phyloP scores from a whole-genome alignment of 2,888 invertebrate species.

The Heteropelma amictum region DNA sequence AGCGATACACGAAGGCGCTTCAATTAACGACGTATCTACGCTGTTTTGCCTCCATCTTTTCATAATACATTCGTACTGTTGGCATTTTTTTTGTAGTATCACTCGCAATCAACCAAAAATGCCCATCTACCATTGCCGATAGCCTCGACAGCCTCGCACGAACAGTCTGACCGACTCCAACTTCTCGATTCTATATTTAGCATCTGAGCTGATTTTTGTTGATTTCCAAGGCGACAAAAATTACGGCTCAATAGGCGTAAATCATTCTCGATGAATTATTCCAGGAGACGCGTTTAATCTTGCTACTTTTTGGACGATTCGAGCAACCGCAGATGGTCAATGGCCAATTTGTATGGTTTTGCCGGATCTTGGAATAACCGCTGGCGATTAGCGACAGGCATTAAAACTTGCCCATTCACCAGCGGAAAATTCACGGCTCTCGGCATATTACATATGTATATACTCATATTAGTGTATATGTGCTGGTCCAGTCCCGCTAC shows the following conservation, averaged over 20 bases:
- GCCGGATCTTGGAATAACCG: slow-evolving; percentile 34
- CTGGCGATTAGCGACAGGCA: slow-evolving; percentile 42
- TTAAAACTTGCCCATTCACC: slow-evolving; percentile 28
- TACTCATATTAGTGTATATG: not conserved
- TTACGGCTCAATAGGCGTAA: not conserved
- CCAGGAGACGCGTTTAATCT: slow-evolving; percentile 24
- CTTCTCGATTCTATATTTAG: no score
- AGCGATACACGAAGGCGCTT: slow-evolving; percentile 47
- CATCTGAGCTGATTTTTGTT: no score
- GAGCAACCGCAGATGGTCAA: slow-evolving; percentile 2
- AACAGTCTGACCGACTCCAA: no score
- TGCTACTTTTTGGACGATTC: slow-evolving; percentile 39
- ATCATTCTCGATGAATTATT: slow-evolving; percentile 19
- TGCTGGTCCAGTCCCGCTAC: not conserved
- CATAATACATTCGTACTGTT: not conserved
- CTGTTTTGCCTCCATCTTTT: not conserved
- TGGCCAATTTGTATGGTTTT: slow-evolving; percentile 10
- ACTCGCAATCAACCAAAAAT: not conserved
- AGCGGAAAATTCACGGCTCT: slow-evolving; percentile 32
- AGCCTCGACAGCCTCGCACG: no score
- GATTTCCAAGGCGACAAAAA: not conserved
- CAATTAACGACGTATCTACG: slow-evolving; percentile 41
- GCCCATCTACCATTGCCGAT: not conserved
- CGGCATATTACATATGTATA: no score
- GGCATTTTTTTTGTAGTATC: not conserved